Conservation (phyloP, 2,888 invertebrate genomes). For the Macrosoma leucophasiata region DNA sequence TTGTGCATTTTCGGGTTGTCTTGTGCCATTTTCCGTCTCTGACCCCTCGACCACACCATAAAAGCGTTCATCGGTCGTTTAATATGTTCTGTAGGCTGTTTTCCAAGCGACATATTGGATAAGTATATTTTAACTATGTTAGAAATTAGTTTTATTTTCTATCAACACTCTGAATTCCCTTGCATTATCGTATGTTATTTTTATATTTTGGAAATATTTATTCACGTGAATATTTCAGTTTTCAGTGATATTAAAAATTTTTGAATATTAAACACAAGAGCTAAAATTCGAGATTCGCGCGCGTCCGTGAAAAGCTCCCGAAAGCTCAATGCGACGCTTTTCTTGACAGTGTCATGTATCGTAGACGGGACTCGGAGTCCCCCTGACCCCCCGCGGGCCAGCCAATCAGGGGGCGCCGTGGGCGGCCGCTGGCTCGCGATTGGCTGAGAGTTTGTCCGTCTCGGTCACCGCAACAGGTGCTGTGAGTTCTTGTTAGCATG, state of each 20-base stretch:
- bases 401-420: slow-evolving; percentile 60
- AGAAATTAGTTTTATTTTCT: too few relatives aligned
- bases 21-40: slow-evolving; percentile 93
- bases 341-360: slow-evolving; percentile 67
- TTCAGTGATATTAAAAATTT: too few relatives aligned
- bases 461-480: slow-evolving; percentile 76
- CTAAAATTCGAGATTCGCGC: slow-evolving; percentile 30
- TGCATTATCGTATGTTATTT: too few relatives aligned
- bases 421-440: slow-evolving; percentile 63
- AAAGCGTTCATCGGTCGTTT: slow-evolving; percentile 97
- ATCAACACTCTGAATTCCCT: too few relatives aligned
- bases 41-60: slow-evolving; percentile 95
- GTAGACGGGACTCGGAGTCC: not conserved
- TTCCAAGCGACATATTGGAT: slow-evolving; percentile 68
- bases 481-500: slow-evolving; percentile 69
- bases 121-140: not conserved
- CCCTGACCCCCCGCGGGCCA: slow-evolving; percentile 29
- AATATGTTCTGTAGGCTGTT: slow-evolving; percentile 82
- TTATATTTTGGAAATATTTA: too few relatives aligned
- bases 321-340: slow-evolving; percentile 74
- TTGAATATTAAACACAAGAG: slow-evolving; percentile 6
- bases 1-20: slow-evolving; percentile 97
- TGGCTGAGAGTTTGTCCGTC: slow-evolving; percentile 58
- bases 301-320: slow-evolving; percentile 65
- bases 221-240: too few relatives aligned